Base-by-base conservation (phyloP, 2,797 vertebrate species). In the Tiaroga cobitis region DNA sequence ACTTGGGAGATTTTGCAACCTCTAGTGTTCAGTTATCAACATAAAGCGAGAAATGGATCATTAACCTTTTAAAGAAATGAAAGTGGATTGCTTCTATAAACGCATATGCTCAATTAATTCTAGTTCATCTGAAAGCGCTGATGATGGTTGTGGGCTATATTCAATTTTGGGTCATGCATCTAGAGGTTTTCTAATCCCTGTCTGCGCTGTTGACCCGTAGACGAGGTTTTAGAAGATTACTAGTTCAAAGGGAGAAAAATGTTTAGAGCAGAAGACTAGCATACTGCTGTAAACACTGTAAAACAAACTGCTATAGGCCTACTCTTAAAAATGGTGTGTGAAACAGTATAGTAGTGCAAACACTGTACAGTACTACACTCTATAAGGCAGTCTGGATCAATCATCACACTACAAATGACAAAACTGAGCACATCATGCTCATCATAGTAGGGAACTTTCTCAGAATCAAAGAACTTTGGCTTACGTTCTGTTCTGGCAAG, bases 101-200 rank as follows among this genome's bases (percentile, higher is more conserved):
- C 32, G 46, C 79, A 82, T 56, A 79, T 78, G 72, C 72, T 81
- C 80, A 74, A 75, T 81, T 81, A 84, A 81, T 82, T 67, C 65
- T 75, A 70, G 85, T 82, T 74, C 70, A 76, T 70, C 32, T 69
- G 74, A 84, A 67, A 39, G 65, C 13, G 11, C 63, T 69, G 65
- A 59, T 59, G 83, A 61, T 84, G 61, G 65, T 84, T 84, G 37
- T 84, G 65, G 26, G 75, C 83, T 84, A 84, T 82, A 89, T 87
- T 85, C 80, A 80, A 80, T 85, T 85, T 67, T 77, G 46, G 79
- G 82, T 75, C 85, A 87, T 74, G 83, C 65, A 78, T 86, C 85
- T 26, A 41, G 77, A 82, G 85, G 41, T 68, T 77, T 70, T 65
- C 59, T 82, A 85, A 88, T 87, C 82, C 80, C 68, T 85, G 29